Percentiles rank a stretch among this genome's conserved stretches.
These are phyloP conservation scores for Ahaetulla prasina DNA, from an alignment of 2,113 vertebrate species.

Conservation along the genomic window DNA sequence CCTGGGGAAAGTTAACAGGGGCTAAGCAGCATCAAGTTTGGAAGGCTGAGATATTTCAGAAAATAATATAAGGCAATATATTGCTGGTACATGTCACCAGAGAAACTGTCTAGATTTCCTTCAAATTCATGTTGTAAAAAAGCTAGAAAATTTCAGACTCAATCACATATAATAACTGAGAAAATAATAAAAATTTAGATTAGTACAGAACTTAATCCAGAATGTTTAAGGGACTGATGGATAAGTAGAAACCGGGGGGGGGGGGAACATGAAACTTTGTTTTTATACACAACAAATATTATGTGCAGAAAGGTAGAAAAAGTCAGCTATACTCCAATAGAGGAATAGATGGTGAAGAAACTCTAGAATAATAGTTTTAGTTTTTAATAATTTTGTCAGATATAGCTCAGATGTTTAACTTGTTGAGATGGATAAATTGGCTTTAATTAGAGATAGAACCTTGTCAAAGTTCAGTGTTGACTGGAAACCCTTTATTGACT, in stretches of 20 bases:
- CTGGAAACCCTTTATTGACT: too few species aligned
- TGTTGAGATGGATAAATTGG: too few species aligned
- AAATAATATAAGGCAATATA: background rate
- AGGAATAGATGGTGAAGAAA: too few species aligned
- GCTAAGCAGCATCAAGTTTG: background rate
- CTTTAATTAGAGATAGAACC: too few species aligned
- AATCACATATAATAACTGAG: background rate
- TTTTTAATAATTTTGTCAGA: background rate
- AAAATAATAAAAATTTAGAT: background rate
- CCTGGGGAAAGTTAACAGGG: background rate
- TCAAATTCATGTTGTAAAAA: background rate
- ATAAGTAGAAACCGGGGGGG: background rate
- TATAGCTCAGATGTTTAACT: background rate
- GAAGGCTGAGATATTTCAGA: background rate
- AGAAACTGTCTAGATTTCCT: background rate
- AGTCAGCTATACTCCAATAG: too few species aligned
- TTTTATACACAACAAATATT: background rate
- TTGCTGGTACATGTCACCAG: background rate
- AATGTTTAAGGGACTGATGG: background rate
- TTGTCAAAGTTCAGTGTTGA: too few species aligned
- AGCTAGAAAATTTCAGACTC: background rate
- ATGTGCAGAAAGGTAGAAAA: too few species aligned
- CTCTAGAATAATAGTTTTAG: background rate
- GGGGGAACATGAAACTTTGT: background rate
- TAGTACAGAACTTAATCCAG: background rate